phyloP scores from a whole-genome alignment of 2,888 invertebrate species.

The Drosophila hamatofila region DNA sequence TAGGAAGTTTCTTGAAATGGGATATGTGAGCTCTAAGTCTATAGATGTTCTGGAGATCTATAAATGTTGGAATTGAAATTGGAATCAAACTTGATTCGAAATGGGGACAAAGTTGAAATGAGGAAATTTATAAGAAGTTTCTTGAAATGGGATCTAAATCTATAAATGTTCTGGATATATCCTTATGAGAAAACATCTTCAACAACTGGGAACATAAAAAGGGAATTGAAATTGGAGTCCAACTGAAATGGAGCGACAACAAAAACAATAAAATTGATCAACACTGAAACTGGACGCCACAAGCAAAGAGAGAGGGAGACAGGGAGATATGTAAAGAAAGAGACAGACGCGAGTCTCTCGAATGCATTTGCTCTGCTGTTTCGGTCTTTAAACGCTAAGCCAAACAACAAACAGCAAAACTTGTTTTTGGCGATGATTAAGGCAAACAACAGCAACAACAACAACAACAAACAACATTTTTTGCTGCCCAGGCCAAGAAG shows the following conservation, averaged over 20 bases:
- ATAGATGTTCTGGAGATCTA: no score
- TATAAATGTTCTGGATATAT: no score
- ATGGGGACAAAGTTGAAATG: background rate
- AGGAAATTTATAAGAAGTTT: background rate
- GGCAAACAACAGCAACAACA: constrained; percentile 41
- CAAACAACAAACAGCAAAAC: constrained; percentile 55
- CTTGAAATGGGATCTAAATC: no score
- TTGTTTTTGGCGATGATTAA: constrained; percentile 73
- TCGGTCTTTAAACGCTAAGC: constrained; percentile 56
- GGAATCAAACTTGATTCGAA: background rate
- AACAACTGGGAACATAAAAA: background rate
- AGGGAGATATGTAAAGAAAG: background rate
- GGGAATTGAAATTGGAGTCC: background rate
- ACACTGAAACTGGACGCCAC: constrained; percentile 22
- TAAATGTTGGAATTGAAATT: background rate
- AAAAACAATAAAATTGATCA: constrained; percentile 18
- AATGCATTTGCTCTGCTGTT: constrained; percentile 17
- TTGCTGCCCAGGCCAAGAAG: constrained; percentile 22
- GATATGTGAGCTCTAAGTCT: no score
- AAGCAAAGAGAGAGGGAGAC: background rate
- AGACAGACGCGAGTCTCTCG: background rate
- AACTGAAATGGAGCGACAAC: constrained; percentile 57
- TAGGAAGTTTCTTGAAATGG: no score
- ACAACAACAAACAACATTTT: constrained; percentile 15
- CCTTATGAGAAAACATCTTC: background rate